These are phyloP conservation scores for Trichechus manatus DNA, from an alignment of 2,113 vertebrate species.

Conservation along the genomic window DNA sequence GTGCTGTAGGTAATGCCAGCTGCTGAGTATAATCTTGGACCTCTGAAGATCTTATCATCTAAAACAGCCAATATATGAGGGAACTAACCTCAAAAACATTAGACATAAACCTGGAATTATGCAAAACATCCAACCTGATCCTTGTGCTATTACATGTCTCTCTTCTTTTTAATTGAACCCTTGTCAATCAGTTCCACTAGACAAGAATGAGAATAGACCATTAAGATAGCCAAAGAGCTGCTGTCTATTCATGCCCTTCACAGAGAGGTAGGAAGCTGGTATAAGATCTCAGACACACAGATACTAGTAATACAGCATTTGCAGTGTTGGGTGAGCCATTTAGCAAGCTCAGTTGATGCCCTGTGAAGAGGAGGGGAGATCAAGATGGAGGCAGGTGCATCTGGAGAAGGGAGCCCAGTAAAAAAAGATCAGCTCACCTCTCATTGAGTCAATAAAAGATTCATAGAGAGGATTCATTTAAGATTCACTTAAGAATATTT, in stretches of 20 bases:
- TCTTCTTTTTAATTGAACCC: not conserved
- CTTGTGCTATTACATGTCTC: not conserved
- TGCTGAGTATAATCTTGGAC: not conserved
- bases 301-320: not conserved
- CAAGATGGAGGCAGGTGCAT: not conserved
- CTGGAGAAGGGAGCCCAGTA: not conserved
- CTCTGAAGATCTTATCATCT: not conserved
- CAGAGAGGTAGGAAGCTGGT: not conserved
- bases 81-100: not conserved
- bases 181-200: not conserved
- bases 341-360: not conserved
- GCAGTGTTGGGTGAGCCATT: not conserved
- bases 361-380: not conserved
- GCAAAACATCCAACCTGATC: not conserved
- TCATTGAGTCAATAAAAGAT: not conserved
- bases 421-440: conserved; percentile 10
- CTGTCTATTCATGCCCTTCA: not conserved
- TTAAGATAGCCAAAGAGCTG: not conserved
- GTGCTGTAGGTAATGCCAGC: not conserved
- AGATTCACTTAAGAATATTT: not conserved
- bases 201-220: not conserved
- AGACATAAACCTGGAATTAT: not conserved
- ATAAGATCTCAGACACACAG: not conserved
- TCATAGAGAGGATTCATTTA: not conserved
- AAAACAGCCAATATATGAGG: not conserved